These are phyloP conservation scores for Anastatus disparis DNA, from an alignment of 1,140 invertebrate species.

Conservation along the genomic window DNA sequence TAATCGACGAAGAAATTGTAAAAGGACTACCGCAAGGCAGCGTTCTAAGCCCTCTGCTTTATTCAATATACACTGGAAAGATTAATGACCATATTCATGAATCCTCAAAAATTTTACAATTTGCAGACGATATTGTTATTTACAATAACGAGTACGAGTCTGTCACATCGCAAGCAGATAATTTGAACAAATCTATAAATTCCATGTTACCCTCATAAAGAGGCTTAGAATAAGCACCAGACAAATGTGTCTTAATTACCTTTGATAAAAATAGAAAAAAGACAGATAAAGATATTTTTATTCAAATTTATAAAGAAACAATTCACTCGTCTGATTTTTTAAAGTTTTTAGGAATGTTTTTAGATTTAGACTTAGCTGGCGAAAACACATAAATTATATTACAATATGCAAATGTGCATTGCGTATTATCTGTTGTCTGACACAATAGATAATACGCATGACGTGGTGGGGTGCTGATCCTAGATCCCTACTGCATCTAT, in stretches of 20 bases:
- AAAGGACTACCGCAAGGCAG: neutral
- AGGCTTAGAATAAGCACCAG: slow-evolving; percentile 40
- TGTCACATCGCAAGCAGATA: neutral
- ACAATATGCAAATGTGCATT: slow-evolving; percentile 28
- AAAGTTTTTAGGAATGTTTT: slow-evolving; percentile 43
- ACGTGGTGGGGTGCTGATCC: slow-evolving; percentile 47
- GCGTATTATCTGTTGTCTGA: slow-evolving; percentile 41
- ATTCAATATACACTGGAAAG: neutral
- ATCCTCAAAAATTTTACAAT: slow-evolving; percentile 3
- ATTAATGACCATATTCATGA: neutral
- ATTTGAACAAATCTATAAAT: neutral
- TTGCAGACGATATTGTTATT: slow-evolving; percentile 14
- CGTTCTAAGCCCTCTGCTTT: neutral
- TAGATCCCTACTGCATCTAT: slow-evolving; percentile 27
- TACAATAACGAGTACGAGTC: neutral
- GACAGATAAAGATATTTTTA: slow-evolving; percentile 6
- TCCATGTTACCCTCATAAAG: slow-evolving; percentile 14
- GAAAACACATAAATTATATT: slow-evolving; percentile 32
- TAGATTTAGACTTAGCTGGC: slow-evolving; percentile 41
- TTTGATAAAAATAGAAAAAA: slow-evolving; percentile 43
- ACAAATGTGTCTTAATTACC: slow-evolving; percentile 44
- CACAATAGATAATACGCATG: too few species aligned
- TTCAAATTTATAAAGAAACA: slow-evolving; percentile 12
- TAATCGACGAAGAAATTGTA: neutral
- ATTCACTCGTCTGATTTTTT: slow-evolving; percentile 16